phyloP scores from a whole-genome alignment of 2,113 vertebrate genomes.

The Zeus faber region DNA sequence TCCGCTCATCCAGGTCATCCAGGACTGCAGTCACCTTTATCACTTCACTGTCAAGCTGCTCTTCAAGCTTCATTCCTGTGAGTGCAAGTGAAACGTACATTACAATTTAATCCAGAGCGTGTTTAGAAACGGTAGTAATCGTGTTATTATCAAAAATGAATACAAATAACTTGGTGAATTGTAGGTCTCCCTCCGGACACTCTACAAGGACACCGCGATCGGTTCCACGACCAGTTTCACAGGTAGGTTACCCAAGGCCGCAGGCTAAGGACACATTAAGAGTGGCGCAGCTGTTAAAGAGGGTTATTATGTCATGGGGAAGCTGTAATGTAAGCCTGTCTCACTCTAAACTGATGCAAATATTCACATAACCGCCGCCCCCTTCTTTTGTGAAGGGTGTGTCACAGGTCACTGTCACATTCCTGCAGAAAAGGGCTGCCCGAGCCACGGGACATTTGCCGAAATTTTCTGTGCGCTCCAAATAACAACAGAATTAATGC shows the following conservation, averaged over 20 bases:
- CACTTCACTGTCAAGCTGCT: constrained; percentile 95
- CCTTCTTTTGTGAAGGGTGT: too few species aligned
- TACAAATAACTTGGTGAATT: neutral
- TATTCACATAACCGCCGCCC: constrained; percentile 2
- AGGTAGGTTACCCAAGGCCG: constrained; percentile 72
- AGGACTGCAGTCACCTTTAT: constrained; percentile 96
- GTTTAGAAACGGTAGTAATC: too few species aligned
- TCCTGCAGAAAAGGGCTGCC: neutral
- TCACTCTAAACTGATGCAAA: constrained; percentile 38
- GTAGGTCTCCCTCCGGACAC: constrained; percentile 92
- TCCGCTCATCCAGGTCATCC: constrained; percentile 95
- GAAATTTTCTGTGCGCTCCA: too few species aligned
- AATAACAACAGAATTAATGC: too few species aligned
- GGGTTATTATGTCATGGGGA: neutral
- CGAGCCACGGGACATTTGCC: too few species aligned
- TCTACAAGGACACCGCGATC: constrained; percentile 92
- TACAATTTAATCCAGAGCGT: too few species aligned
- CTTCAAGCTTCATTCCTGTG: constrained; percentile 96
- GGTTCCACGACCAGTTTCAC: constrained; percentile 96
- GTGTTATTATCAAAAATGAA: too few species aligned
- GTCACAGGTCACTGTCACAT: neutral
- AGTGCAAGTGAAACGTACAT: constrained; percentile 70
- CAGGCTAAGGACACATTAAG: constrained; percentile 2
- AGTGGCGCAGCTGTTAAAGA: neutral
- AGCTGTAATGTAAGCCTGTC: constrained; percentile 26